Evolutionary conservation across 1,140 invertebrate genomes (phyloP).

Genomic region (Drosophila novamexicana): DNA sequence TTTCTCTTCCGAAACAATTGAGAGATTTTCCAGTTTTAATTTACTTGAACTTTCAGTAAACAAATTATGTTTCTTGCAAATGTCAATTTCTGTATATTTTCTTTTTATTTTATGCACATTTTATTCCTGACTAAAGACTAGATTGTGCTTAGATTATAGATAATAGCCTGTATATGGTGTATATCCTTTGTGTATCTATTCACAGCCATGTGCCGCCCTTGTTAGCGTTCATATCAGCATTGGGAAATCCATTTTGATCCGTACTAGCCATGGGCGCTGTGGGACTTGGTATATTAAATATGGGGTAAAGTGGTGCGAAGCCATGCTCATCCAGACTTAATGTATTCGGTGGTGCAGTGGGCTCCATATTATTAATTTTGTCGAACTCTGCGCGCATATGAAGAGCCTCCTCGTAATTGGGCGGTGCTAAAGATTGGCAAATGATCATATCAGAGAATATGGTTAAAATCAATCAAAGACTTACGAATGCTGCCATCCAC

Average conservation of each 20-base stretch:
- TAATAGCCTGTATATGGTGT: neutral
- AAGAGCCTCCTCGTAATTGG: conserved; percentile 72
- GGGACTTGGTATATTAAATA: conserved; percentile 73
- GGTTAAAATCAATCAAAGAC: neutral
- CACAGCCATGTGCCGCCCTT: conserved; percentile 71
- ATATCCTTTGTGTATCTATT: neutral
- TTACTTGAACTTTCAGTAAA: neutral
- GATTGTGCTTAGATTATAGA: neutral
- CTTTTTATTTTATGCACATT: neutral
- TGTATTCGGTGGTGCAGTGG: conserved; percentile 39
- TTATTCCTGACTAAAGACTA: conserved; percentile 6
- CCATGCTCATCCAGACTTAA: conserved; percentile 53
- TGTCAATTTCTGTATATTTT: neutral
- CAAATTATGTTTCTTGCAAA: no score
- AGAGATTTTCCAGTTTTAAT: no score
- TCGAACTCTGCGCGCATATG: conserved; percentile 46
- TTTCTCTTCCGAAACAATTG: no score
- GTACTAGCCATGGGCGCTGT: conserved; percentile 33
- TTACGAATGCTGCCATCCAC: conserved; percentile 53
- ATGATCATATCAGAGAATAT: neutral
- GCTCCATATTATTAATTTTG: conserved; percentile 19
- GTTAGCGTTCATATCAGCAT: conserved; percentile 36
- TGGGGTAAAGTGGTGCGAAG: conserved; percentile 70
- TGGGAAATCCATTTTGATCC: conserved; percentile 37
- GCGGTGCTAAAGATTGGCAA: conserved; percentile 48